A percentile compares a stretch with the other conserved stretches of the same genome.
These are phyloP conservation scores for Ceuthmochares aereus DNA, from an alignment of 2,113 vertebrate genomes.

Conservation along the genomic window DNA sequence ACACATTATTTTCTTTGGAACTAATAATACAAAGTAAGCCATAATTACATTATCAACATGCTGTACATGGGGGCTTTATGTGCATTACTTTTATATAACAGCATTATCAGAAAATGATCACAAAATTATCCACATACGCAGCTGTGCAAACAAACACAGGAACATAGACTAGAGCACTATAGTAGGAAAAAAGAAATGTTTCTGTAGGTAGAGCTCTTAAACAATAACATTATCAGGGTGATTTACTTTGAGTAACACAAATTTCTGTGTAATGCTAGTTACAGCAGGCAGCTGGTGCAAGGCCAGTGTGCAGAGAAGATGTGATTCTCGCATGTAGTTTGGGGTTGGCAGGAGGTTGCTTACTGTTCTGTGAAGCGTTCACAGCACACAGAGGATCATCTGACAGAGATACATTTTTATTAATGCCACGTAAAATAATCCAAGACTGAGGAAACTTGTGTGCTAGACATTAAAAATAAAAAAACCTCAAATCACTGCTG, in stretches of 20 bases:
- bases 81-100: neutral
- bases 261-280: neutral
- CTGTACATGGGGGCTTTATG: neutral
- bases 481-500: neutral
- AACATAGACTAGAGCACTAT: neutral
- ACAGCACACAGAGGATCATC: neutral
- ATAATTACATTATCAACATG: constrained; percentile 28
- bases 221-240: neutral
- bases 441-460: constrained; percentile 2
- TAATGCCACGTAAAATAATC: constrained; percentile 22
- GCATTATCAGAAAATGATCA: constrained; percentile 30
- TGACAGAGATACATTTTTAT: neutral
- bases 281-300: neutral
- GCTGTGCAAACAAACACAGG: constrained; percentile 23
- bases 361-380: neutral
- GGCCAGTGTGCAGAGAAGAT: neutral
- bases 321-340: neutral
- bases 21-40: constrained; percentile 55
- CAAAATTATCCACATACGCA: constrained; percentile 33
- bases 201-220: constrained; percentile 4
- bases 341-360: constrained; percentile 15
- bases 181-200: neutral
- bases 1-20: constrained; percentile 72
- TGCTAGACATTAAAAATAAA: neutral
- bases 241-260: constrained; percentile 13